These are phyloP conservation scores for Crossaster papposus DNA, from an alignment of 53 echinoderm and acorn worm genomes.

Conservation along the genomic window DNA sequence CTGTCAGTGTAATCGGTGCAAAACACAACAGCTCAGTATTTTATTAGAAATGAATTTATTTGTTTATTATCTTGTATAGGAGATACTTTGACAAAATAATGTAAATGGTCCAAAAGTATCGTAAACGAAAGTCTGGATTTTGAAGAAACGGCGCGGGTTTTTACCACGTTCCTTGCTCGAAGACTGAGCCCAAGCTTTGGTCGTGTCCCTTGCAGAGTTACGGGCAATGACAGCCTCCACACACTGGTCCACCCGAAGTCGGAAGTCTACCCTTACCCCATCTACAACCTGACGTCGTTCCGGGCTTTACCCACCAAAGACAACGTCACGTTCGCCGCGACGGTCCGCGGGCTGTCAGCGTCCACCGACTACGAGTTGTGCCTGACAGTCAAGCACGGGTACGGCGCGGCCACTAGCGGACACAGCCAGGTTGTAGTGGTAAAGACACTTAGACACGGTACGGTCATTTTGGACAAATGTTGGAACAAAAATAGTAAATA, in stretches of 20 bases:
- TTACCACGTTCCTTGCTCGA: no score
- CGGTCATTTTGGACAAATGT: slow-evolving; percentile 19
- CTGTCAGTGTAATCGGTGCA: no score
- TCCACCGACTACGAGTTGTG: slow-evolving; percentile 75
- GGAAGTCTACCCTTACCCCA: slow-evolving; percentile 63
- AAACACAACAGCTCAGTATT: no score
- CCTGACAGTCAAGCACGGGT: slow-evolving; percentile 64
- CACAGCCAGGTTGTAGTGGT: slow-evolving; percentile 66
- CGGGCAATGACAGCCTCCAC: slow-evolving; percentile 20
- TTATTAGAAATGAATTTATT: no score
- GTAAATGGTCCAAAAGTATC: no score
- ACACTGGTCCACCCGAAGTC: slow-evolving; percentile 48
- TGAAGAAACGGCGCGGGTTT: not conserved
- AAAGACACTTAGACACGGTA: slow-evolving; percentile 72
- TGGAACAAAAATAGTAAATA: not conserved
- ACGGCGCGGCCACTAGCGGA: slow-evolving; percentile 48
- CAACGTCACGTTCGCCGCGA: slow-evolving; percentile 60
- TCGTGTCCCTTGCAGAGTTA: slow-evolving; percentile 33
- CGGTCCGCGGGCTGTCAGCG: slow-evolving; percentile 51
- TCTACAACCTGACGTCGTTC: slow-evolving; percentile 70
- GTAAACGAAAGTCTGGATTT: no score
- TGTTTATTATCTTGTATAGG: no score
- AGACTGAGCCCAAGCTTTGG: no score
- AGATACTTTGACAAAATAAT: no score
- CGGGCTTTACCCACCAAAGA: slow-evolving; percentile 64